Conservation (phyloP, 2,113 vertebrate genomes). For the Planiliza haematocheilus region DNA sequence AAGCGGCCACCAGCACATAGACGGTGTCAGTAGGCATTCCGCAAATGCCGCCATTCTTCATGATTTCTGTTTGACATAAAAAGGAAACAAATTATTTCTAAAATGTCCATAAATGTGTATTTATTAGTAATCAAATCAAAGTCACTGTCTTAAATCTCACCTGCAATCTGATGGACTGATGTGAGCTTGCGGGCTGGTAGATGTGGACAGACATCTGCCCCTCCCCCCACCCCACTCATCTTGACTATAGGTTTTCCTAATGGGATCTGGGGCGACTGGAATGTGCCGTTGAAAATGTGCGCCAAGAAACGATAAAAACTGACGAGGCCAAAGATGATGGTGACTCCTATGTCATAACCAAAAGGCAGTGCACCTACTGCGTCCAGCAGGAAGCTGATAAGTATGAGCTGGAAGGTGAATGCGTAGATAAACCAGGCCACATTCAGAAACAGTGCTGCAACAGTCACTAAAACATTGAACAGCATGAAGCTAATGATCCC, state of each 20-base stretch:
- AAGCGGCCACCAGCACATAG: slow-evolving; percentile 92
- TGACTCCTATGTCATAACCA: slow-evolving; percentile 87
- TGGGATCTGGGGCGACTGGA: slow-evolving; percentile 85
- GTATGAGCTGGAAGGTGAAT: slow-evolving; percentile 86
- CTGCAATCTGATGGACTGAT: slow-evolving; percentile 89
- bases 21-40: slow-evolving; percentile 92
- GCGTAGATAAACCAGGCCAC: slow-evolving; percentile 86
- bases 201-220: slow-evolving; percentile 82
- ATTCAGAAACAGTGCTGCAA: slow-evolving; percentile 85
- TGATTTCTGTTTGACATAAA: slow-evolving; percentile 83
- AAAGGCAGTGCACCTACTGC: slow-evolving; percentile 80
- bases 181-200: slow-evolving; percentile 86
- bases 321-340: slow-evolving; percentile 88
- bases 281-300: slow-evolving; percentile 83
- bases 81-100: not conserved
- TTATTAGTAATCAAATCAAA: not conserved
- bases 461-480: slow-evolving; percentile 86
- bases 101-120: not conserved
- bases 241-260: slow-evolving; percentile 84
- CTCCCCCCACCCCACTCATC: slow-evolving; percentile 80
- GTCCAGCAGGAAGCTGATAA: slow-evolving; percentile 89
- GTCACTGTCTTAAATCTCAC: slow-evolving; percentile 70
- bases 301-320: slow-evolving; percentile 92
- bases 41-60: slow-evolving; percentile 89
- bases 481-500: slow-evolving; percentile 88